Evolutionary conservation across 2,113 vertebrate genomes (phyloP).

Genomic region (Ailuropoda melanoleuca): DNA sequence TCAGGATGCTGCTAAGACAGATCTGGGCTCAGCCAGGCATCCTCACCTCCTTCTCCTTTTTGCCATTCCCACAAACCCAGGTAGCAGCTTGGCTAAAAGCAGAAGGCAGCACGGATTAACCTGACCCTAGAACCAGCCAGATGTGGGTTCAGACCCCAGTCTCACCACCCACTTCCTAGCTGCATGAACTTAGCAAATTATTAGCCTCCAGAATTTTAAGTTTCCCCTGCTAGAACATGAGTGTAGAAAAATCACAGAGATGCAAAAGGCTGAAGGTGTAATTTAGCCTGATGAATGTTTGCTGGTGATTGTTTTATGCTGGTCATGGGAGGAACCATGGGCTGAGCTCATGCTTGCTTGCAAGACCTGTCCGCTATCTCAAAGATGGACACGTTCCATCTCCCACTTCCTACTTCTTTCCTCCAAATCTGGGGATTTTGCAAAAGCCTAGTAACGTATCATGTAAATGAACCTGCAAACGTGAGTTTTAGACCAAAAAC

Average conservation of each 20-base stretch:
- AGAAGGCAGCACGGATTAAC: background rate
- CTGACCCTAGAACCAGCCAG: background rate
- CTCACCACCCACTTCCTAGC: background rate
- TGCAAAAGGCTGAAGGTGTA: too few relatives aligned
- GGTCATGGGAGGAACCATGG: background rate
- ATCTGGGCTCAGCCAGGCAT: rapidly evolving
- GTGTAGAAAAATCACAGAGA: background rate
- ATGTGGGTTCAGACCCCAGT: background rate
- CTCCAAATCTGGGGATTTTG: background rate
- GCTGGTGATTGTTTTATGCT: background rate
- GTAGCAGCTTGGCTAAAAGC: background rate
- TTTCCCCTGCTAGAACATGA: background rate
- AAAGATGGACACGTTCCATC: background rate
- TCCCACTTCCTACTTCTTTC: background rate
- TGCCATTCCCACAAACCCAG: background rate
- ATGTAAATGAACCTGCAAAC: background rate
- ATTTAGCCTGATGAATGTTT: background rate
- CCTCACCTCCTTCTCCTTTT: background rate
- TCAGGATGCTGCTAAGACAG: background rate
- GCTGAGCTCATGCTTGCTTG: background rate
- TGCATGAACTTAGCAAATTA: background rate
- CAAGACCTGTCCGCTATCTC: background rate
- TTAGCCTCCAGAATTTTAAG: background rate
- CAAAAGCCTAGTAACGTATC: background rate
- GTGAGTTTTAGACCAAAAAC: background rate